Percentiles rank a stretch among this genome's conserved stretches.
Evolutionary conservation across 1,140 invertebrate genomes (phyloP).

Genomic region (Ceratina australensis): DNA sequence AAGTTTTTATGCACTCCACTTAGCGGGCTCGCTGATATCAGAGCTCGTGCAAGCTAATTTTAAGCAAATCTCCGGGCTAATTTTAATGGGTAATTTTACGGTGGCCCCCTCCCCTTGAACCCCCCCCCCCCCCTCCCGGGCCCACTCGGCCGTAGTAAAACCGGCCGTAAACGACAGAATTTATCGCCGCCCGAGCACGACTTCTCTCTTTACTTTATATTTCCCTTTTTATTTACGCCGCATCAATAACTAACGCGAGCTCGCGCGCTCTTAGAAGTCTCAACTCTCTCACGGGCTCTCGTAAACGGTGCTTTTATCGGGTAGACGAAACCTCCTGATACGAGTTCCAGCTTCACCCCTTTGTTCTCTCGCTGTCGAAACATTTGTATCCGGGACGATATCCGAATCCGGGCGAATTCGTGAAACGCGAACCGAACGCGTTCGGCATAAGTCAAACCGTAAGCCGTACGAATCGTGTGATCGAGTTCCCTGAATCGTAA

Average conservation of each 20-base stretch:
- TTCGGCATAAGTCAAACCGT: neutral
- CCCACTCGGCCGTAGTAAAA: neutral
- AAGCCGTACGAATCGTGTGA: neutral
- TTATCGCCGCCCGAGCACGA: neutral
- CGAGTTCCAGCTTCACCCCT: neutral
- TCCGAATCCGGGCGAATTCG: conserved; percentile 11
- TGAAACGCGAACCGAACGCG: neutral
- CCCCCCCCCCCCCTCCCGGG: no score
- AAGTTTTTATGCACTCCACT: conserved; percentile 3
- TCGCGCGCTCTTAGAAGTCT: neutral
- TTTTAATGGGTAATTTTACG: conserved; percentile 18
- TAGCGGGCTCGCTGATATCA: neutral
- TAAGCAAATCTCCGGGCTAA: conserved; percentile 11
- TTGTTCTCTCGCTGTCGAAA: neutral
- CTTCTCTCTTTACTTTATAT: neutral
- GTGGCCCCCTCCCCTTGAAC: no score
- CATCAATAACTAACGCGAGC: conserved; percentile 18
- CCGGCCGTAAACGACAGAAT: conserved; percentile 10
- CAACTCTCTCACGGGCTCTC: neutral
- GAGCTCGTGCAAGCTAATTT: neutral
- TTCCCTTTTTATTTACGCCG: neutral
- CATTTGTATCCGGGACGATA: conserved; percentile 24
- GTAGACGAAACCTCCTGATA: neutral
- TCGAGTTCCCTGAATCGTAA: neutral
- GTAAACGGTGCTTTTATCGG: conserved; percentile 21